These are phyloP conservation scores for Eriosoma lanigerum DNA, from an alignment of 1,140 invertebrate genomes.

Conservation along the genomic window DNA sequence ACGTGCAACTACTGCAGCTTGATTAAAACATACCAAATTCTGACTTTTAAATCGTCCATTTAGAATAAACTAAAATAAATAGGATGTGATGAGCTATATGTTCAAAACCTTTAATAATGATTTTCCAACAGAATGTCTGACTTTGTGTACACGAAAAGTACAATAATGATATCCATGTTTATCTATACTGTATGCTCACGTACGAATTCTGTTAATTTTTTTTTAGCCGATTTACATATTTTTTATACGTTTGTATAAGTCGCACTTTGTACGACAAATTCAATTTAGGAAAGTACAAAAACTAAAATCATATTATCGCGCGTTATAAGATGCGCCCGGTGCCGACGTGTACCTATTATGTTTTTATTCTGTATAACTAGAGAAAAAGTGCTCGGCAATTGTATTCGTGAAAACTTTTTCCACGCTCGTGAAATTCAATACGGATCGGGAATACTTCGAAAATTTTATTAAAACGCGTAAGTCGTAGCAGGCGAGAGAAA, in stretches of 20 bases:
- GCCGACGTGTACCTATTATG: conserved; percentile 2
- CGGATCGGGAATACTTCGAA: neutral
- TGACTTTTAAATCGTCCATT: too few relatives aligned
- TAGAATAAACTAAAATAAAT: too few relatives aligned
- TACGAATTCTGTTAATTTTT: too few relatives aligned
- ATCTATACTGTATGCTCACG: too few relatives aligned
- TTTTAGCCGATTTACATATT: neutral
- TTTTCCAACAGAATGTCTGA: too few relatives aligned
- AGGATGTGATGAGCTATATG: too few relatives aligned
- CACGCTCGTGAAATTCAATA: conserved; percentile 29
- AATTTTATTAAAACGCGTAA: neutral
- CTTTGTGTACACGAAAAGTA: too few relatives aligned
- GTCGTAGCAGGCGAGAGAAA: neutral
- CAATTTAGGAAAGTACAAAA: conserved; percentile 10
- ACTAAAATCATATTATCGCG: conserved; percentile 36
- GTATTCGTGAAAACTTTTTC: neutral
- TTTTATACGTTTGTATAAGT: neutral
- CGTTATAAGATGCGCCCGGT: conserved; percentile 8
- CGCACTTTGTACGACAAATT: conserved; percentile 2
- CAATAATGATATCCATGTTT: too few relatives aligned
- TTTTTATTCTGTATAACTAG: neutral
- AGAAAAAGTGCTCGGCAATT: conserved; percentile 21
- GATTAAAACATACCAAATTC: too few relatives aligned
- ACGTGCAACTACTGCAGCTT: too few relatives aligned
- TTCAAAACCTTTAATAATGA: too few relatives aligned